Evolutionary conservation across 2,113 vertebrate species (phyloP), one percentile per base, ranked within the genome.

Genomic region (Pelecanoides urinatrix): DNA sequence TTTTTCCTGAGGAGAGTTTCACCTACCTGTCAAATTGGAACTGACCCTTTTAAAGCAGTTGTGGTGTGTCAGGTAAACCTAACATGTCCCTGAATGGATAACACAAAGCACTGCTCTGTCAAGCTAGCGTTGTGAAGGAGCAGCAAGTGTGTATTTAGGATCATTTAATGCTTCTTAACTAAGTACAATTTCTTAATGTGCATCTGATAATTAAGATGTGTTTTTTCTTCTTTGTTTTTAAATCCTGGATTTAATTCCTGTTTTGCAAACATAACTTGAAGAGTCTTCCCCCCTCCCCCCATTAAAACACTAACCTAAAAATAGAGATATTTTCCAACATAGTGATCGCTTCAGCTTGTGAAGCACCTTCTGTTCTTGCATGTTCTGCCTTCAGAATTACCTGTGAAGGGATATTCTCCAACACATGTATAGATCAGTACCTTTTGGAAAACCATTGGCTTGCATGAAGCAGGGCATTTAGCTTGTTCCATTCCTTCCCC

Each of bases 351-450:
- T 67, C 25, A 61, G n/a, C n/a, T 76, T 22, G 30, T 30, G 42
- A 36, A 70, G 9, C 30, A 44, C 38, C 17, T 44, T 75, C 56
- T 81, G 42, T 70, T 50, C 9, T 19, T 34, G 2, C 1, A 1
- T 38, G 42, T 44, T 50, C 20, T 76, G 23, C 44, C 27, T 49
- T 63, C 30, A 63, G 50, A 50, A 11, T 27, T 22, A 42, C 15
- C 44, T 34, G 32, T 62, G 49, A 78, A 20, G 32, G 16, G 32
- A 16, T 44, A 12, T 58, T 45, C 19, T 72, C 32, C 55, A 55
- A 5, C 0, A 6, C 2, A 2, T 18, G 13, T 40, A 13, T 15
- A 47, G 15, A 62, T 26, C 5, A 11, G 16, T 40, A 25, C 34
- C 32, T 65, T 50, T 66, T 58, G 38, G 50, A 66, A 72, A 65